A percentile compares a stretch with the other conserved stretches of the same genome.
Conservation (phyloP, 2,888 invertebrate species). For the Rhyacophila evoluta region DNA sequence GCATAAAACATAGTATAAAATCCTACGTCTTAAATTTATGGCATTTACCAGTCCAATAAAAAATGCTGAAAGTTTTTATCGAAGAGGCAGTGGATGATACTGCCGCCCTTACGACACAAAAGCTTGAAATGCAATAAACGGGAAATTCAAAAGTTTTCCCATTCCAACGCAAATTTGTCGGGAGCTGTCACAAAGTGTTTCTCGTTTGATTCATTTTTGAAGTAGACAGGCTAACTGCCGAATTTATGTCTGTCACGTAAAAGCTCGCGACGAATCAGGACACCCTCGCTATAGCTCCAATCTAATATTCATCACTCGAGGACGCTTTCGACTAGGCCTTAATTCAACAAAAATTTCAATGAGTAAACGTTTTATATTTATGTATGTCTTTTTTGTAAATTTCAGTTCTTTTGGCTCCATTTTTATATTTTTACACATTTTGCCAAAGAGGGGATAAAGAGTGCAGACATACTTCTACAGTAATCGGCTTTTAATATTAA, state of each 20-base stretch:
- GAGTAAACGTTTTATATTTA: neutral
- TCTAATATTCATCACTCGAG: neutral
- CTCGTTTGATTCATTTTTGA: constrained; percentile 26
- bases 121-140: constrained; percentile 25
- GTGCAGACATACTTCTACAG: too few species aligned
- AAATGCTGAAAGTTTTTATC: constrained; percentile 29
- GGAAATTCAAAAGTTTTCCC: constrained; percentile 4
- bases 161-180: neutral
- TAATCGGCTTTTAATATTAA: too few species aligned
- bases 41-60: constrained; percentile 8
- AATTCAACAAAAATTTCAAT: neutral
- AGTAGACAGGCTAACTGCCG: neutral
- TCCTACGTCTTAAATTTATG: constrained; percentile 12
- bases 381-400: too few species aligned
- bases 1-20: constrained; percentile 12
- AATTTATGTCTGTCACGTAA: constrained; percentile 1
- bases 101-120: constrained; percentile 15
- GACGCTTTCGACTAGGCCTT: neutral
- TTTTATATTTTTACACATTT: too few species aligned
- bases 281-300: neutral
- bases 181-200: constrained; percentile 1
- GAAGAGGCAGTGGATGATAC: constrained; percentile 40
- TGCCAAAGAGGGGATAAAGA: too few species aligned
- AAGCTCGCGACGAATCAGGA: neutral
- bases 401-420: too few species aligned